Conservation (phyloP, 2,797 vertebrate species). For the Hydrocynus forskahlii region DNA sequence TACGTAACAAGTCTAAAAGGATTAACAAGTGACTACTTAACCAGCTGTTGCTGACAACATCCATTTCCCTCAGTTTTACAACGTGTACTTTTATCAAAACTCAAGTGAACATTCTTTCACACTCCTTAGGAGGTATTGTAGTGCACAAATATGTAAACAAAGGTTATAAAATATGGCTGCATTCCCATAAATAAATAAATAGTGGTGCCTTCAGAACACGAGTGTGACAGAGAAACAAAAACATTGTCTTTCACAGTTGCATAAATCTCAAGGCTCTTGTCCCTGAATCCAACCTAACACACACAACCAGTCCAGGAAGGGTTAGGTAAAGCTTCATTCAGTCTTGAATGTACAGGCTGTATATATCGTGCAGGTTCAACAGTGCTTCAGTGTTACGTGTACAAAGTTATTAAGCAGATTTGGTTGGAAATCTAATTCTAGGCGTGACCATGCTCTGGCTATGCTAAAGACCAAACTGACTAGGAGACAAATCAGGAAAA, state of each 20-base stretch:
- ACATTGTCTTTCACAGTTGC: slow-evolving; percentile 71
- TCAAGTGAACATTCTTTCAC: slow-evolving; percentile 38
- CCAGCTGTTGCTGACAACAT: slow-evolving; percentile 14
- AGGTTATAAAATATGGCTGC: slow-evolving; percentile 54
- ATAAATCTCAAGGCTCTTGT: slow-evolving; percentile 76
- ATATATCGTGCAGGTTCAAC: neutral
- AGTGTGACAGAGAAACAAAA: slow-evolving; percentile 45
- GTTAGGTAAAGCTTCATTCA: slow-evolving; percentile 53
- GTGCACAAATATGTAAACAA: slow-evolving; percentile 60
- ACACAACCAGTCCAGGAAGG: slow-evolving; percentile 15
- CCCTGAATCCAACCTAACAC: slow-evolving; percentile 73
- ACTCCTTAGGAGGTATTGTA: slow-evolving; percentile 50
- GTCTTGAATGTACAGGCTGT: slow-evolving; percentile 11
- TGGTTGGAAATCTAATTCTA: neutral
- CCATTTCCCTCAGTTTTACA: slow-evolving; percentile 12
- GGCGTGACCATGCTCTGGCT: neutral
- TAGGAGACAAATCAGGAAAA: neutral
- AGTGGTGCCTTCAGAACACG: slow-evolving; percentile 51
- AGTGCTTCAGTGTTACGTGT: neutral
- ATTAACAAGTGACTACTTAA: slow-evolving; percentile 17
- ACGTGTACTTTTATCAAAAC: slow-evolving; percentile 34
- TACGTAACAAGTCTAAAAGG: neutral
- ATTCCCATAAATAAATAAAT: slow-evolving; percentile 57
- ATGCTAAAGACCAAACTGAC: neutral
- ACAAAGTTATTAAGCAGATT: neutral